Conservation (phyloP, 1,140 invertebrate genomes). For the Stegodyphus dumicola region DNA sequence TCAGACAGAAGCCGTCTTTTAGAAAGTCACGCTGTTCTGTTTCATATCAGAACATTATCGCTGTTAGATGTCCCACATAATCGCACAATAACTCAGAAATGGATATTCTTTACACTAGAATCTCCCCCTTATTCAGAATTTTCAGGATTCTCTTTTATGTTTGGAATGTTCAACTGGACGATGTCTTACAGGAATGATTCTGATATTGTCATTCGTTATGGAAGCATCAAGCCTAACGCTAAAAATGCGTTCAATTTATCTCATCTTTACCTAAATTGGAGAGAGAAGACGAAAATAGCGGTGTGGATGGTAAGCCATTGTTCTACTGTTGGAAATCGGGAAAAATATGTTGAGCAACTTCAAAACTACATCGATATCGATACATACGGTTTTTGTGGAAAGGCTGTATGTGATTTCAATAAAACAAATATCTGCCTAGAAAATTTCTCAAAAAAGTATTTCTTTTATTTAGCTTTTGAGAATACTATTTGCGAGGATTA, state of each 20-base stretch:
- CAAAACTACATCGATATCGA: slow-evolving; percentile 68
- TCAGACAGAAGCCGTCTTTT: not conserved
- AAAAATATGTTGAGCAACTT: slow-evolving; percentile 67
- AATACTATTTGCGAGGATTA: slow-evolving; percentile 69
- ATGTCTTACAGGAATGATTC: slow-evolving; percentile 69
- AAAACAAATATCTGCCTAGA: slow-evolving; percentile 37
- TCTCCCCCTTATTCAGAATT: slow-evolving; percentile 67
- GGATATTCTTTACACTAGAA: slow-evolving; percentile 75
- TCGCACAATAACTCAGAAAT: slow-evolving; percentile 70
- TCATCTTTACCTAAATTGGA: slow-evolving; percentile 9
- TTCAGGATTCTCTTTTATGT: slow-evolving; percentile 42
- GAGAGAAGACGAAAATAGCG: slow-evolving; percentile 63
- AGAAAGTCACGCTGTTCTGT: slow-evolving; percentile 38
- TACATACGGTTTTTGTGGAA: slow-evolving; percentile 68
- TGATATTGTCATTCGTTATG: slow-evolving; percentile 65
- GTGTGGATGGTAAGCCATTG: slow-evolving; percentile 70
- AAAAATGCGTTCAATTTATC: not conserved
- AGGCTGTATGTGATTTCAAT: slow-evolving; percentile 6
- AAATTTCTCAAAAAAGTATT: slow-evolving; percentile 62
- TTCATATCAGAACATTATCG: slow-evolving; percentile 33
- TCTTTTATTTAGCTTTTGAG: slow-evolving; percentile 70
- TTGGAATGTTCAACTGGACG: slow-evolving; percentile 69
- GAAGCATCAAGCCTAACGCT: slow-evolving; percentile 32
- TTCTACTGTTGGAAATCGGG: slow-evolving; percentile 64
- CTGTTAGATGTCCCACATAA: slow-evolving; percentile 64